Evolutionary conservation across 2,113 vertebrate genomes (phyloP).

Genomic region (human): GRCh38 chr13:101445501-101446000

Average conservation of each 20-base stretch:
- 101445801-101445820: background rate
- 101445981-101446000: background rate
- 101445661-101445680: background rate
- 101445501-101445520: background rate
- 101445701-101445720: background rate
- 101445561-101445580: background rate
- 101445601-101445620: background rate
- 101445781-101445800: no score
- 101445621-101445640: background rate
- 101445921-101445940: background rate
- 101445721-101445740: background rate
- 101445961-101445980: background rate
- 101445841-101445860: background rate
- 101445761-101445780: background rate
- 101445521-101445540: background rate
- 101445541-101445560: background rate
- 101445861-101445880: no score
- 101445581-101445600: background rate
- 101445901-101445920: background rate
- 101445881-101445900: background rate
- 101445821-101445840: no score
- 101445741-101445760: background rate
- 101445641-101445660: background rate
- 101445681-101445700: no score
- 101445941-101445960: background rate